Conservation (phyloP, 1,140 invertebrate species). For the Halictus rubicundus region DNA sequence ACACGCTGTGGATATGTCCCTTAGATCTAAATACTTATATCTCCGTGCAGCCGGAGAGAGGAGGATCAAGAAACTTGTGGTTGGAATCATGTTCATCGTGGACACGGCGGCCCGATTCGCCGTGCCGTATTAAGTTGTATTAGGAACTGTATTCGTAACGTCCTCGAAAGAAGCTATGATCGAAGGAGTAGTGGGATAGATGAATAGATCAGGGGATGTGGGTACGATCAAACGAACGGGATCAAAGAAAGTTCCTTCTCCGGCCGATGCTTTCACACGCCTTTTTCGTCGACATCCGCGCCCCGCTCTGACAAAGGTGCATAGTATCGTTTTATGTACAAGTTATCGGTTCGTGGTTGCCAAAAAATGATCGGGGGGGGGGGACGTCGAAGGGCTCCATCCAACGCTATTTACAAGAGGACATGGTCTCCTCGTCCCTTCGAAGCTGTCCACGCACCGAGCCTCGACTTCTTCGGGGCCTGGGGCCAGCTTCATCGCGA, state of each 20-base stretch:
- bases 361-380: constrained; percentile 11
- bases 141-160: constrained; percentile 69
- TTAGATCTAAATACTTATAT: constrained; percentile 70
- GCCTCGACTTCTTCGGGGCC: neutral
- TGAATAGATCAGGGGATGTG: neutral
- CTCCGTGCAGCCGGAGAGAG: constrained; percentile 68
- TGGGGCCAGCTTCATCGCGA: neutral
- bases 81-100: constrained; percentile 59
- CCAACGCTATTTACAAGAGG: constrained; percentile 28
- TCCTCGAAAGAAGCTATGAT: constrained; percentile 50
- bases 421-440: neutral
- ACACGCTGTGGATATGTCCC: constrained; percentile 73
- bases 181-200: constrained; percentile 9
- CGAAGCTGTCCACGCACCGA: neutral
- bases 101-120: constrained; percentile 55
- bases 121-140: constrained; percentile 53
- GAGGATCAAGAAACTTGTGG: constrained; percentile 51
- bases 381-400: constrained; percentile 16
- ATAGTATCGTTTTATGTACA: constrained; percentile 39
- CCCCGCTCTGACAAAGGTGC: constrained; percentile 58
- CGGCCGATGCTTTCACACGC: constrained; percentile 51
- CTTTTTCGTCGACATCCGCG: constrained; percentile 38
- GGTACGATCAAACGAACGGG: neutral
- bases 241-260: constrained; percentile 55
- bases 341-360: constrained; percentile 31